Percentiles rank a stretch among this genome's conserved stretches.
Conservation (phyloP, 2,113 vertebrate genomes). For the Peromyscus leucopus region DNA sequence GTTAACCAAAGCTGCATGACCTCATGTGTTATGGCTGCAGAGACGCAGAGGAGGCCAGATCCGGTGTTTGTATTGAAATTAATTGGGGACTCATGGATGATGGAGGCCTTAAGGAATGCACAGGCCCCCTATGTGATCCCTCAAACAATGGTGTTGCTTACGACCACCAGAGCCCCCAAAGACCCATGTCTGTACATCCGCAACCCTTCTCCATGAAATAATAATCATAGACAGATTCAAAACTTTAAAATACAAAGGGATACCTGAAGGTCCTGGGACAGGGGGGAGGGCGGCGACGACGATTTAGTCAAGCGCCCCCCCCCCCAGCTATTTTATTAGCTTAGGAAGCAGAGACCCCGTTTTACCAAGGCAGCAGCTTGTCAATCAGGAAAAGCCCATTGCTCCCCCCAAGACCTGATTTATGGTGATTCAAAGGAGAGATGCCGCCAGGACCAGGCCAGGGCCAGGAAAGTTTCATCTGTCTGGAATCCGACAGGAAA, state of each 20-base stretch:
- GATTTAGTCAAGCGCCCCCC: neutral
- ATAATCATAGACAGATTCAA: constrained; percentile 59
- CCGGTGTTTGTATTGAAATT: constrained; percentile 83
- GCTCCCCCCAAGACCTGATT: constrained; percentile 79
- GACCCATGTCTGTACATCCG: constrained; percentile 55
- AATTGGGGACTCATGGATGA: constrained; percentile 85
- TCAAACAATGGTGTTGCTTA: constrained; percentile 71
- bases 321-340: constrained; percentile 55
- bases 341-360: constrained; percentile 47
- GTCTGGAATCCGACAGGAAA: constrained; percentile 97
- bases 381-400: constrained; percentile 75
- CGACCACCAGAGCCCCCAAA: constrained; percentile 38
- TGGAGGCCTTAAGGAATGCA: constrained; percentile 85
- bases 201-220: constrained; percentile 42
- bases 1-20: constrained; percentile 84
- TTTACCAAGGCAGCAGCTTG: constrained; percentile 63
- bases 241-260: constrained; percentile 52
- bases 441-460: constrained; percentile 82
- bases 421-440: constrained; percentile 87
- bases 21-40: constrained; percentile 88
- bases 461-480: constrained; percentile 97
- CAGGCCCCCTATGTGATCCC: constrained; percentile 56
- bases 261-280: neutral
- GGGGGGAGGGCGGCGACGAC: neutral
- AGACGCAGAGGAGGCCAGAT: constrained; percentile 76